Conservation (phyloP, 2,797 vertebrate species). For the Acropternis orthonyx region DNA sequence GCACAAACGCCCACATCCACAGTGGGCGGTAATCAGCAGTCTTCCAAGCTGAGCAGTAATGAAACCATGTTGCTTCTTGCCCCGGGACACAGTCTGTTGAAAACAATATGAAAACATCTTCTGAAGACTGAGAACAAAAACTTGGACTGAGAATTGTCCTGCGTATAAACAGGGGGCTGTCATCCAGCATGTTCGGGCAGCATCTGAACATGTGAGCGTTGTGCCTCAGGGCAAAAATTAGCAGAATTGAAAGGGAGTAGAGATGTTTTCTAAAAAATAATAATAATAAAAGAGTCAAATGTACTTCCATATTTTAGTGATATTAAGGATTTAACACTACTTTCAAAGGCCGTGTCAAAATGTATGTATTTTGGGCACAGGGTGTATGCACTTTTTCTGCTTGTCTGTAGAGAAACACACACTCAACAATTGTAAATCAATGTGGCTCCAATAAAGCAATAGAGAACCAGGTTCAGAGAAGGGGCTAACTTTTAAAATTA, state of each 20-base stretch:
- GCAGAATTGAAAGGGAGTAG: not conserved
- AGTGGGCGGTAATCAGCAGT: not conserved
- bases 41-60: not conserved
- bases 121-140: not conserved
- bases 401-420: fast-evolving
- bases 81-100: not conserved
- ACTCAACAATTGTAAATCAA: not conserved
- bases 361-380: not conserved
- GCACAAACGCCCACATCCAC: not conserved
- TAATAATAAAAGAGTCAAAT: not conserved
- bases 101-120: not conserved
- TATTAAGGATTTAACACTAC: not conserved
- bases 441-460: not conserved
- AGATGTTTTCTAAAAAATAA: not conserved
- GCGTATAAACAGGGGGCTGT: not conserved
- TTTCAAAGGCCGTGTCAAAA: not conserved
- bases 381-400: not conserved
- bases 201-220: not conserved
- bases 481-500: not conserved
- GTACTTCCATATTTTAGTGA: not conserved
- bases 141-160: not conserved
- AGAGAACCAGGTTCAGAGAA: not conserved
- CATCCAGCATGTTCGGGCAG: not conserved
- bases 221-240: not conserved
- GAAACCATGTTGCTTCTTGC: not conserved